Evolutionary conservation across 1,140 invertebrate species (phyloP).

Genomic region (Drosophila azteca): DNA sequence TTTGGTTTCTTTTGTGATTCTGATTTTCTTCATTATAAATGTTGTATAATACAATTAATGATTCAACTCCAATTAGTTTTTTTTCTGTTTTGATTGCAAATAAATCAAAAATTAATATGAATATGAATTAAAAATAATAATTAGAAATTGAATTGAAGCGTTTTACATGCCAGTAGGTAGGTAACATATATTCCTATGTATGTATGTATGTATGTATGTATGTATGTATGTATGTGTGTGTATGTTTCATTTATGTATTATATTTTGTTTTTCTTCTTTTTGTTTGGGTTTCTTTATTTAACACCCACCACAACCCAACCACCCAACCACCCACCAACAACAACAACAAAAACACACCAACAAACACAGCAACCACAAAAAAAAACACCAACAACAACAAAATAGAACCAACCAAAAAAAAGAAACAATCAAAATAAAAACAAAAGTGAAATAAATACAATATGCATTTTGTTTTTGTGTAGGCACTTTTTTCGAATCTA

Average conservation of each 20-base stretch:
- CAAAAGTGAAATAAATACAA: conserved; percentile 14
- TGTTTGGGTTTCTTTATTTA: conserved; percentile 30
- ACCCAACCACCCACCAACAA: not conserved
- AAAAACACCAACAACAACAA: too few relatives aligned
- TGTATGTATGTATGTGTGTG: conserved; percentile 38
- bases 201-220: conserved; percentile 28
- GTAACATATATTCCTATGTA: conserved; percentile 33
- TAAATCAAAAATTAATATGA: conserved; percentile 20
- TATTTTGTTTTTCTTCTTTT: not conserved
- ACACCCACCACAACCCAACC: too few relatives aligned
- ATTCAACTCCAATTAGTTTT: conserved; percentile 53
- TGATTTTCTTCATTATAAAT: conserved; percentile 46
- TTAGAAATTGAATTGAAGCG: conserved; percentile 45
- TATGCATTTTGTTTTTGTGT: conserved; percentile 46
- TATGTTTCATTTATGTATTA: too few relatives aligned
- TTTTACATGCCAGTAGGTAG: conserved; percentile 66
- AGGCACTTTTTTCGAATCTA: conserved; percentile 41
- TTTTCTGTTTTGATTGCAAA: conserved; percentile 2
- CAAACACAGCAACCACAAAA: conserved; percentile 2
- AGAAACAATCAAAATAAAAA: conserved; percentile 22
- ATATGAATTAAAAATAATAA: conserved; percentile 37
- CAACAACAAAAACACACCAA: conserved; percentile 9
- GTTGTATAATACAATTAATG: conserved; percentile 71
- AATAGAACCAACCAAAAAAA: too few relatives aligned
- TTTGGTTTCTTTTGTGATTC: not conserved